Evolutionary conservation across 1,140 invertebrate species (phyloP).

Genomic region (Sipha flava): DNA sequence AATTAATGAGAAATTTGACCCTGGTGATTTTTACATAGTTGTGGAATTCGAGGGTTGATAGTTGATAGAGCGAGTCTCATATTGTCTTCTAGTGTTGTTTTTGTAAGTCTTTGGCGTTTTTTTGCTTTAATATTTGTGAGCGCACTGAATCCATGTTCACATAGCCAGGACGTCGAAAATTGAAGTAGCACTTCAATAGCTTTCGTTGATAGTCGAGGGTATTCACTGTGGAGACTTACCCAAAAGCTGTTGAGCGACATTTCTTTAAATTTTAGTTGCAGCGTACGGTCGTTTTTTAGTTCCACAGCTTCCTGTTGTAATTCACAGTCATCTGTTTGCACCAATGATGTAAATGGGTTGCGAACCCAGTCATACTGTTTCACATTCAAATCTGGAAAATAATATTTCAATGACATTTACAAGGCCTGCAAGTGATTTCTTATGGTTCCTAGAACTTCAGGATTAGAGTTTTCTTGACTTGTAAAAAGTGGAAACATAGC

Average conservation of each 20-base stretch:
- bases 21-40: not conserved
- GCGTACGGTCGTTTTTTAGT: too few species aligned
- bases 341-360: not conserved
- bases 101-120: not conserved
- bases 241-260: not conserved
- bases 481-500: not conserved
- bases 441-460: not conserved
- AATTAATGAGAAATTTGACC: not conserved
- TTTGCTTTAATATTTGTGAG: not conserved
- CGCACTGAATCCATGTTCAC: not conserved
- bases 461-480: not conserved
- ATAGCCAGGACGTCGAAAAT: not conserved
- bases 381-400: not conserved
- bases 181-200: not conserved
- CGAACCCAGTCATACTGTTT: not conserved
- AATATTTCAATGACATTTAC: not conserved
- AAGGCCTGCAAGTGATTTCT: not conserved
- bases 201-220: not conserved
- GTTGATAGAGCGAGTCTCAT: not conserved
- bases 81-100: not conserved
- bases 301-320: too few species aligned
- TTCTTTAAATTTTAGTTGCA: too few species aligned
- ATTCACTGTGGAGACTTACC: not conserved
- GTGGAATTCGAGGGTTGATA: not conserved
- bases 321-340: not conserved